Evolutionary conservation across 2,797 vertebrate species (phyloP).

Genomic region (Cyprinodon diabolis): DNA sequence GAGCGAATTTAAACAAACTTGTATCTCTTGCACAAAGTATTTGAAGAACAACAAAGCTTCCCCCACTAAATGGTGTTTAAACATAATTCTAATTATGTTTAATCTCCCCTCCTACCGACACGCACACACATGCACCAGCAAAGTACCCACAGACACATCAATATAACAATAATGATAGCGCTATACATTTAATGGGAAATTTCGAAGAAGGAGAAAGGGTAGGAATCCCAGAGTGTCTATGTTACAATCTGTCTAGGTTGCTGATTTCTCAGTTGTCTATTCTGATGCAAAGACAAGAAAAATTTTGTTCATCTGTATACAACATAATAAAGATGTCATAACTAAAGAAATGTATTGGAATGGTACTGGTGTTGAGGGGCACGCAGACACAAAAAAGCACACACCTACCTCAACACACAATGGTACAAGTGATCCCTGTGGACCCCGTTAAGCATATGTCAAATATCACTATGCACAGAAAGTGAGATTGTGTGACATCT

Average conservation of each 20-base stretch:
- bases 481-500: slow-evolving; percentile 70
- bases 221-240: neutral
- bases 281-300: slow-evolving; percentile 87
- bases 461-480: slow-evolving; percentile 80
- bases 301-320: slow-evolving; percentile 92
- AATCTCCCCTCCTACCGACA: slow-evolving; percentile 87
- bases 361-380: slow-evolving; percentile 79
- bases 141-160: neutral
- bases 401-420: slow-evolving; percentile 36
- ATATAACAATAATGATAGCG: slow-evolving; percentile 51
- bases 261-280: slow-evolving; percentile 40
- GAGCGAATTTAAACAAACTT: slow-evolving; percentile 1
- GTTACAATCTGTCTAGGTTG: slow-evolving; percentile 13
- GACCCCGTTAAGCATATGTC: slow-evolving; percentile 81
- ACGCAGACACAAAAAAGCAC: slow-evolving; percentile 36
- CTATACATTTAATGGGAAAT: slow-evolving; percentile 54
- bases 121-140: slow-evolving; percentile 19
- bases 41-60: slow-evolving; percentile 82
- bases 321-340: slow-evolving; percentile 99
- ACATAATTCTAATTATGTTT: slow-evolving; percentile 97
- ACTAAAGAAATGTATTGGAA: slow-evolving; percentile 92
- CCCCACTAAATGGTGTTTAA: slow-evolving; percentile 97
- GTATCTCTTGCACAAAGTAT: slow-evolving; percentile 47
- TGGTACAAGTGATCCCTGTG: slow-evolving; percentile 55
- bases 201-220: slow-evolving; percentile 3